These are phyloP conservation scores for Chymomyza fuscimana DNA, from an alignment of 2,888 invertebrate genomes.

Conservation along the genomic window DNA sequence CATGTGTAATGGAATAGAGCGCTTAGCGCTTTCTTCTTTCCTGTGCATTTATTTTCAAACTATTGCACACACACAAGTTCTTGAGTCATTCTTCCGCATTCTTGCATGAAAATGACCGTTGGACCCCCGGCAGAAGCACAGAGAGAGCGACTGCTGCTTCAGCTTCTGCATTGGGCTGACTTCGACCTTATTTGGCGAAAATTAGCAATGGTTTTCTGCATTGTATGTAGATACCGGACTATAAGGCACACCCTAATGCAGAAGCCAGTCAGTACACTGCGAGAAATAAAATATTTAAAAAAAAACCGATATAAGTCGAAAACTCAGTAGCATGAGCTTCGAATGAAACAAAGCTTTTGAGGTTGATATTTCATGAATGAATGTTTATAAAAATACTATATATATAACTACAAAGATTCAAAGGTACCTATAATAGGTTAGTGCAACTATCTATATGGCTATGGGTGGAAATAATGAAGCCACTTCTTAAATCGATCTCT, in stretches of 20 bases:
- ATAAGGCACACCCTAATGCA: slow-evolving; percentile 14
- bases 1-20: neutral
- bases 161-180: slow-evolving; percentile 27
- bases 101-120: slow-evolving; percentile 73
- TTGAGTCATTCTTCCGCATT: slow-evolving; percentile 77
- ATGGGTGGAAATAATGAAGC: too few relatives aligned
- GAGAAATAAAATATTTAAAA: neutral
- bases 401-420: too few relatives aligned
- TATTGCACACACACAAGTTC: slow-evolving; percentile 64
- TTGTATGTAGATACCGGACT: slow-evolving; percentile 57
- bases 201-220: slow-evolving; percentile 56
- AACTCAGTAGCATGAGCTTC: too few relatives aligned
- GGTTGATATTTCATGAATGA: too few relatives aligned
- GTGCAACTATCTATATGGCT: too few relatives aligned
- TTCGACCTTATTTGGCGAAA: slow-evolving; percentile 61
- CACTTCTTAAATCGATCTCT: too few relatives aligned
- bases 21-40: slow-evolving; percentile 38
- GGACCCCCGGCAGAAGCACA: slow-evolving; percentile 43
- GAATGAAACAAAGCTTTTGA: too few relatives aligned
- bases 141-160: slow-evolving; percentile 14
- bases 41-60: slow-evolving; percentile 75
- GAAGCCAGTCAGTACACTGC: neutral
- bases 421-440: too few relatives aligned
- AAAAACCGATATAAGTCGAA: too few relatives aligned
- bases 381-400: too few relatives aligned